phyloP scores from a whole-genome alignment of 2,113 vertebrate species.

The Malaclemys terrapin region DNA sequence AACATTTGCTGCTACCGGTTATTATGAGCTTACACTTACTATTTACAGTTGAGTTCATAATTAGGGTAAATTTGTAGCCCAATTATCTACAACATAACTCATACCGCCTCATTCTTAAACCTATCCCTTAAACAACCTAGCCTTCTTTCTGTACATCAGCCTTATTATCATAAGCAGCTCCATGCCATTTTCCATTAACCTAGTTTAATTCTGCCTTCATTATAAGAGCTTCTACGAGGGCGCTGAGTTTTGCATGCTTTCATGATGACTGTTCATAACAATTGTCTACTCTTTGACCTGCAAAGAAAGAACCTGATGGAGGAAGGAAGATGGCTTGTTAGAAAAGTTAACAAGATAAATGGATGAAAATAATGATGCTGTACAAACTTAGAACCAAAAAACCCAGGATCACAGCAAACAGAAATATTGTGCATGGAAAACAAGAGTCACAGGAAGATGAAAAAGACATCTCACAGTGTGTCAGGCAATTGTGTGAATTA shows the following conservation, averaged over 20 bases:
- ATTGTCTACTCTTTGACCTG: neutral
- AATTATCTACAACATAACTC: neutral
- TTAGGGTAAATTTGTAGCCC: too few relatives aligned
- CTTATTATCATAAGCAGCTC: neutral
- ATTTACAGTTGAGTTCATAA: too few relatives aligned
- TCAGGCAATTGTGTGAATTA: neutral
- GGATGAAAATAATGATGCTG: neutral
- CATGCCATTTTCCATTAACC: neutral
- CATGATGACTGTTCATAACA: neutral
- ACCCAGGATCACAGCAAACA: neutral
- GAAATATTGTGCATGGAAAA: neutral
- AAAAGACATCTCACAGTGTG: neutral
- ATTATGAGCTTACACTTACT: too few relatives aligned
- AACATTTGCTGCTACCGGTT: too few relatives aligned
- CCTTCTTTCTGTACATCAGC: neutral
- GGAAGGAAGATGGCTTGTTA: neutral
- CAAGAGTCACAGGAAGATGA: neutral
- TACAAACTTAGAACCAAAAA: neutral
- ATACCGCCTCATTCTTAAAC: neutral
- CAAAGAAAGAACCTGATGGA: neutral
- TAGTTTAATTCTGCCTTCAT: neutral
- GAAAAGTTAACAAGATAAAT: neutral
- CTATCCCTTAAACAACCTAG: neutral
- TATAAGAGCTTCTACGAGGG: neutral
- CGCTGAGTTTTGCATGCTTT: neutral